A percentile compares a stretch with the other conserved stretches of the same genome.
These are phyloP conservation scores for Scaptomyza pallida DNA, from an alignment of 1,140 invertebrate genomes.

Conservation along the genomic window DNA sequence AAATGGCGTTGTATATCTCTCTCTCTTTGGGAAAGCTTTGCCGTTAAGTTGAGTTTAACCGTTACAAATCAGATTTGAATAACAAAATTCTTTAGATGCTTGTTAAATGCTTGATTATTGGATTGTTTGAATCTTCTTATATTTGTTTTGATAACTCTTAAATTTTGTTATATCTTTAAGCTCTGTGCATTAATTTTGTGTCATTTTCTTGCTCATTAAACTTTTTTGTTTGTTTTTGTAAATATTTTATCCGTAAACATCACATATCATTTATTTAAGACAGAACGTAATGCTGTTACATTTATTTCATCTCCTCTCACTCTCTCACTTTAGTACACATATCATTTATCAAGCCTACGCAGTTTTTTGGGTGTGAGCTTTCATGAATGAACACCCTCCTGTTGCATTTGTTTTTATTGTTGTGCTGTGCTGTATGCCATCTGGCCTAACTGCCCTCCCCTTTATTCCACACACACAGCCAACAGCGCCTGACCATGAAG, in stretches of 20 bases:
- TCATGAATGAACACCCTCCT: conserved; percentile 81
- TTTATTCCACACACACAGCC: neutral
- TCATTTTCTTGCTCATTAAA: conserved; percentile 11
- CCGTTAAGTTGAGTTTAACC: conserved; percentile 20
- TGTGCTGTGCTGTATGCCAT: conserved; percentile 26
- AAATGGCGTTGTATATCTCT: conserved; percentile 35
- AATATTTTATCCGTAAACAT: conserved; percentile 19
- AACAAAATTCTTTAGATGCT: conserved; percentile 1
- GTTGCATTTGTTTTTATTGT: conserved; percentile 80
- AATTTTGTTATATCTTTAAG: neutral
- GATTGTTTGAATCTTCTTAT: too few relatives aligned
- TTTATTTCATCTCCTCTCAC: too few relatives aligned
- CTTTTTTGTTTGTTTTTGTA: neutral
- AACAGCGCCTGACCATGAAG: conserved; percentile 56
- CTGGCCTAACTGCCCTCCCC: conserved; percentile 30
- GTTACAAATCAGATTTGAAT: conserved; percentile 47
- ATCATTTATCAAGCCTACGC: conserved; percentile 22
- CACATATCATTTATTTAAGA: conserved; percentile 20
- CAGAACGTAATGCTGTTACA: neutral
- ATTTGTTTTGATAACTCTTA: neutral
- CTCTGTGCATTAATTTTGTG: neutral
- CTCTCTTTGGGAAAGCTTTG: conserved; percentile 17
- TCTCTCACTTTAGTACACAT: neutral
- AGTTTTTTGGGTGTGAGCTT: conserved; percentile 52
- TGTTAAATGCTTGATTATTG: neutral